phyloP scores from a whole-genome alignment of 2,797 vertebrate genomes.

The Syncerus caffer region DNA sequence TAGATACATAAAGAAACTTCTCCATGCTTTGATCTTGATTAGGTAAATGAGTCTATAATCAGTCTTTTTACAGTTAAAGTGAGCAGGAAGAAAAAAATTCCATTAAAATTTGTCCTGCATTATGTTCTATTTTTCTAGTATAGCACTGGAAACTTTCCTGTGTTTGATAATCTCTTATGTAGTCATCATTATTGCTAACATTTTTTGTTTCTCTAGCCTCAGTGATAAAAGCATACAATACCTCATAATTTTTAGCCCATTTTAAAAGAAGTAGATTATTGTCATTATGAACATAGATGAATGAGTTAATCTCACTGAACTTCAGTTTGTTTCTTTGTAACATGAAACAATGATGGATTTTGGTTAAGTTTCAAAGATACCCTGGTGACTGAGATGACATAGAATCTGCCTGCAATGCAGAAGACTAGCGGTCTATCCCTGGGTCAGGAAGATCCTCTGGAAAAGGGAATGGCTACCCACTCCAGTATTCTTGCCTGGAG shows the following conservation, averaged over 20 bases:
- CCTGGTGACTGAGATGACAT: not conserved
- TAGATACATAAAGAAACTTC: not conserved
- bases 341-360: not conserved
- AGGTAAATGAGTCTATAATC: not conserved
- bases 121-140: not conserved
- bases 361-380: not conserved
- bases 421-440: not conserved
- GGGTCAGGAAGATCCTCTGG: not conserved
- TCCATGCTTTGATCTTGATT: not conserved
- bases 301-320: not conserved
- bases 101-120: not conserved
- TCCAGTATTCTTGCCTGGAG: not conserved
- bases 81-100: not conserved
- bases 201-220: not conserved
- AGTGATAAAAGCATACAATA: not conserved
- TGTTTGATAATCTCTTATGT: not conserved
- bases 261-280: not conserved
- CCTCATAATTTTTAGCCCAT: not conserved
- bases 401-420: not conserved
- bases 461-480: not conserved
- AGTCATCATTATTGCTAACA: not conserved
- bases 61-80: slow-evolving; percentile 37
- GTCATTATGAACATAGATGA: not conserved
- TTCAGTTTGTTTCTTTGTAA: slow-evolving; percentile 23
- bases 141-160: not conserved